Evolutionary conservation across 2,797 vertebrate genomes (phyloP), one percentile per base, ranked within the genome.

Genomic region (Enteromius radiatus): DNA sequence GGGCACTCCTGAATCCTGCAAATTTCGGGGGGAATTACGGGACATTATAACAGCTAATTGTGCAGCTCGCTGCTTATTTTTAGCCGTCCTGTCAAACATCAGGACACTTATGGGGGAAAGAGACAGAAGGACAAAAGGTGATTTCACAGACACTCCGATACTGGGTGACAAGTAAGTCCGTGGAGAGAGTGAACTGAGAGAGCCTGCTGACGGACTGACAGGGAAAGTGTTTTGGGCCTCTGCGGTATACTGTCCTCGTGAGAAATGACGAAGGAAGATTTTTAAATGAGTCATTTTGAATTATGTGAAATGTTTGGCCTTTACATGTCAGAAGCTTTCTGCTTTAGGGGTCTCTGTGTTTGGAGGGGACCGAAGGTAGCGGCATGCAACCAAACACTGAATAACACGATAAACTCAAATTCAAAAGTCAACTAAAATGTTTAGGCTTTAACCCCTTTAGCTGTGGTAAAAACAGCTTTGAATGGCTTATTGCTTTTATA

Each of bases 51-150:
- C 36, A 9, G 68, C 70, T 21, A 56, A 71, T 76, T 75, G 49
- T 69, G 33, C 28, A 31, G 47, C 28, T 41, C 7, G 0, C 4
- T 11, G 26, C 43, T 75, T 84, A 81, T 78, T 78, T 81, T 77
- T 81, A 80, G 59, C 28, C n/a, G 3, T 31, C 45, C 23, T 79
- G 84, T 84, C 70, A 47, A 28, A 68, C 59, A 56, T 14, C 26
- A 21, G 65, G 68, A 52, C 45, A 26, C 52, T 70, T 23, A 3
- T 11, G 68, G 49, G 5, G 23, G 28, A 11, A 8, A 52, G 63
- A 78, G 38, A 63, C n/a, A 7, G 63, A 75, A 85, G 83, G 86
- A 80, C 81, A 78, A 65, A 56, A 38, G 76, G 84, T 78, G 84
- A 83, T 85, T 78, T 87, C 73, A 75, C 71, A 26, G 47, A 70